phyloP scores from a whole-genome alignment of 2,888 invertebrate species.

The Amiota minor region DNA sequence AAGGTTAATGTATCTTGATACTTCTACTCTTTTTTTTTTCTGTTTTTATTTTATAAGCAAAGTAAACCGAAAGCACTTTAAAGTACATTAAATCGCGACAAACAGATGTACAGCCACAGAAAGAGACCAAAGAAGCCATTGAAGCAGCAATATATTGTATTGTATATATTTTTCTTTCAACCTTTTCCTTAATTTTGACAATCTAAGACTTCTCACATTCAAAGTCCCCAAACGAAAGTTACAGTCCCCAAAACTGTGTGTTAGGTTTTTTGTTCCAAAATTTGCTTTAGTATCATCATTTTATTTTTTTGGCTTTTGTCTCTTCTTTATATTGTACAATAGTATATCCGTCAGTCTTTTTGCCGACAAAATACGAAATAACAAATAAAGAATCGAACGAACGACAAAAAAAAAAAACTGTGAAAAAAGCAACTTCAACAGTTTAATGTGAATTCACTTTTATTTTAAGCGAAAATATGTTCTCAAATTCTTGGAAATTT shows the following conservation, averaged over 20 bases:
- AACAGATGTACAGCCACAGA: background rate
- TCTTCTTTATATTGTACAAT: background rate
- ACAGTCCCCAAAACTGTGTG: background rate
- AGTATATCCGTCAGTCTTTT: conserved; percentile 15
- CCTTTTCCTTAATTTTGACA: conserved; percentile 18
- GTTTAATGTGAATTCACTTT: conserved; percentile 23
- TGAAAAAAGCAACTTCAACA: background rate
- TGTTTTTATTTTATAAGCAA: background rate
- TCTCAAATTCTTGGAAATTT: conserved; percentile 16
- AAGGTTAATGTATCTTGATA: conserved; percentile 26
- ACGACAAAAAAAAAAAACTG: background rate
- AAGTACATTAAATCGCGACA: background rate
- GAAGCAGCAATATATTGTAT: background rate
- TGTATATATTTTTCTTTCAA: background rate
- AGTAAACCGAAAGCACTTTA: conserved; percentile 1
- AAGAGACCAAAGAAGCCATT: background rate
- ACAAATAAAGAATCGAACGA: too few species aligned
- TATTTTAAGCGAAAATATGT: conserved; percentile 2
- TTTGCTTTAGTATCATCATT: too few species aligned
- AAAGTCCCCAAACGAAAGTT: background rate
- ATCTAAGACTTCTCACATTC: background rate
- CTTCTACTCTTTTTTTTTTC: background rate
- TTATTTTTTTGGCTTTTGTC: background rate
- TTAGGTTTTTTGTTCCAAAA: too few species aligned
- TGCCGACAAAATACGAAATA: conserved; percentile 1